Evolutionary conservation across 2,113 vertebrate species (phyloP).

Genomic region (Podocnemis expansa): DNA sequence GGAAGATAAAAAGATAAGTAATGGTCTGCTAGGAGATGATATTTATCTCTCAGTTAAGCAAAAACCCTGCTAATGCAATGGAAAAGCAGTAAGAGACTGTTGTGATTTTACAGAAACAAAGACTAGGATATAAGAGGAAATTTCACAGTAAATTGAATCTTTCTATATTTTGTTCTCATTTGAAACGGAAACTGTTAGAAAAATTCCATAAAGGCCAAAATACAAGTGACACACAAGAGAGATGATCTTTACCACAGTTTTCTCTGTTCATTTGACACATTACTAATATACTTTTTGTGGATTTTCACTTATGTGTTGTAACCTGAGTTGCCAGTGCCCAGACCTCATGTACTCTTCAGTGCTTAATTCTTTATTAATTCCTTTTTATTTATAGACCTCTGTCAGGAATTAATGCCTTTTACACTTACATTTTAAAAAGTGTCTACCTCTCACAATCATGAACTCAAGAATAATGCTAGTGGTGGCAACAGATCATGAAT

Average conservation of each 20-base stretch:
- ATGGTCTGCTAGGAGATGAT: conserved; percentile 49
- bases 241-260: not conserved
- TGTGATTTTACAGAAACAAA: not conserved
- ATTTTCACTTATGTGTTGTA: not conserved
- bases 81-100: not conserved
- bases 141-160: not conserved
- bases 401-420: not conserved
- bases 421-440: not conserved
- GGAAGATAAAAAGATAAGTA: conserved; percentile 55
- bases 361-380: not conserved
- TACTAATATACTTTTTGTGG: not conserved
- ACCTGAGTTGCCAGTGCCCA: not conserved
- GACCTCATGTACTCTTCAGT: not conserved
- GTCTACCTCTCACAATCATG: not conserved
- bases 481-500: not conserved
- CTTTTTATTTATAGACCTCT: not conserved
- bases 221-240: not conserved
- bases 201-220: not conserved
- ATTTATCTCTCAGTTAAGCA: conserved; percentile 41
- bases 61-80: not conserved
- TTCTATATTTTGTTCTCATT: not conserved
- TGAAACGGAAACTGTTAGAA: not conserved
- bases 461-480: not conserved
- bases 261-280: not conserved
- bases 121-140: not conserved